Percentiles rank a stretch among this genome's conserved stretches.
Conservation (phyloP, 1,140 invertebrate genomes). For the Neodiprion fabricii region DNA sequence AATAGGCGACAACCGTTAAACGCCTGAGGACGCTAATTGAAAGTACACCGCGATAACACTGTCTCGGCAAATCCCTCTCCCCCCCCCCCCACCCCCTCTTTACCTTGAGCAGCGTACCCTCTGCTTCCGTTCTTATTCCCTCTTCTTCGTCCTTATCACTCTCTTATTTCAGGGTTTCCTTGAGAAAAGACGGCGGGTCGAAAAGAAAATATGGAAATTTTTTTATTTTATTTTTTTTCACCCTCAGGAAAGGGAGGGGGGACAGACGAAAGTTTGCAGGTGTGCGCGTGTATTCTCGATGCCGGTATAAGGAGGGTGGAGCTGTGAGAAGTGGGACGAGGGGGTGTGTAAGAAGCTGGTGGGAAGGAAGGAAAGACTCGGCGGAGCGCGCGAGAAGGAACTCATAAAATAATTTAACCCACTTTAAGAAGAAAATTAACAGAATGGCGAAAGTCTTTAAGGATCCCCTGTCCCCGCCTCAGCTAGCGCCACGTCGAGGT, state of each 20-base stretch:
- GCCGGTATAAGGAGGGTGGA: no score
- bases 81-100: background rate
- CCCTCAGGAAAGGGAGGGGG: no score
- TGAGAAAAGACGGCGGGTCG: background rate
- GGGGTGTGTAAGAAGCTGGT: no score
- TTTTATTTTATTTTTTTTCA: background rate
- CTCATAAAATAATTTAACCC: constrained; percentile 59
- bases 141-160: background rate
- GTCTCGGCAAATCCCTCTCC: background rate
- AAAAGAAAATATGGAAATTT: constrained; percentile 1
- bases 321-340: no score
- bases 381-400: constrained; percentile 25
- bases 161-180: background rate
- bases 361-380: background rate
- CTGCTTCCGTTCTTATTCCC: no score
- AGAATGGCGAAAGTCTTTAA: constrained; percentile 59
- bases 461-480: constrained; percentile 29
- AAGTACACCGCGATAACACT: constrained; percentile 1
- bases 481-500: background rate
- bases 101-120: background rate
- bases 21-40: constrained; percentile 4
- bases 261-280: no score
- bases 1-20: background rate
- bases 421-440: constrained; percentile 59
- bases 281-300: no score